Conservation (phyloP, 2,888 invertebrate species). For the Hanleya hanleyi region DNA sequence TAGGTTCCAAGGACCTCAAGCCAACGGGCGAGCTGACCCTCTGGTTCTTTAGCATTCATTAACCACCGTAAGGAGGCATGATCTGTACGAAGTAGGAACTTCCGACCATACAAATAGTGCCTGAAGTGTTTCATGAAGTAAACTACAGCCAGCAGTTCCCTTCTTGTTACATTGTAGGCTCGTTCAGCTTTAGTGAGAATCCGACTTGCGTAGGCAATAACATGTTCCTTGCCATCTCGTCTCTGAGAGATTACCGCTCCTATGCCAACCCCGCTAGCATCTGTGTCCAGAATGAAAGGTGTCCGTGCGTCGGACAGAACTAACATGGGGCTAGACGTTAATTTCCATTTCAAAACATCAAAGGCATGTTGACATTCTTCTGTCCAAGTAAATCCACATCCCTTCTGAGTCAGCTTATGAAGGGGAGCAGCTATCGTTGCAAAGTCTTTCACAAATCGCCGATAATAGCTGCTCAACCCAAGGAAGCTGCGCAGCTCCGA, state of each 20-base stretch:
- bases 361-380: conserved; percentile 31
- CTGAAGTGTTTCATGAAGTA: conserved; percentile 41
- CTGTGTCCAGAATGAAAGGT: conserved; percentile 42
- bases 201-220: conserved; percentile 40
- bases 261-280: conserved; percentile 41
- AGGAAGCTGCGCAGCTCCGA: conserved; percentile 17
- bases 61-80: conserved; percentile 43
- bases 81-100: conserved; percentile 43
- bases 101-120: conserved; percentile 39
- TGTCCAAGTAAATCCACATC: conserved; percentile 27
- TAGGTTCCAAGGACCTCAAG: conserved; percentile 19
- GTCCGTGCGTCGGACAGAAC: conserved; percentile 24
- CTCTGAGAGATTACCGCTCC: conserved; percentile 43
- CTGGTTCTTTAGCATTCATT: conserved; percentile 31
- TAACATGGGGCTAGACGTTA: conserved; percentile 32
- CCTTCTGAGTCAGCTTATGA: conserved; percentile 21
- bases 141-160: conserved; percentile 39
- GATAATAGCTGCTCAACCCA: conserved; percentile 25
- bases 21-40: conserved; percentile 32
- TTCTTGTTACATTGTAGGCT: conserved; percentile 35
- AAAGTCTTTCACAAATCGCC: conserved; percentile 22
- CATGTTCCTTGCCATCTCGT: conserved; percentile 38
- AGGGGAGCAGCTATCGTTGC: not conserved
- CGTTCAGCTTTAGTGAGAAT: conserved; percentile 30
- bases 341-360: conserved; percentile 10